Evolutionary conservation across 2,797 vertebrate species (phyloP), one percentile per base, ranked within the genome.

Genomic region (Semotilus atromaculatus): DNA sequence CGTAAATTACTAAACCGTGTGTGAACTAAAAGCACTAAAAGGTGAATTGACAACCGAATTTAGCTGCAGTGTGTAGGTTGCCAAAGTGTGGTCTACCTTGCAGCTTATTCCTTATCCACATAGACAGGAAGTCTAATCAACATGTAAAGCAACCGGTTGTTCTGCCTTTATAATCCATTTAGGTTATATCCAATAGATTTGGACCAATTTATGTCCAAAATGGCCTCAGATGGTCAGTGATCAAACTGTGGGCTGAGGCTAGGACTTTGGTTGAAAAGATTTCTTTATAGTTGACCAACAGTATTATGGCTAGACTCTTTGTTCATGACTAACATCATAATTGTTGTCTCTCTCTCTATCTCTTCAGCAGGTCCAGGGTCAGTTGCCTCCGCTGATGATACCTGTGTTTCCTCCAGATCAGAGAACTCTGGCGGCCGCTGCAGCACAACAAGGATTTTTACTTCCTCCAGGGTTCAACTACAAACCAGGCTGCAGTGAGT

Each of bases 401-500:
- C 98, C 98, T 0, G 97, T 99, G 89, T 99, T 99, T 90, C 98
- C 98, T 90, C 97, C 98, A 58, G 98, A 99, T 92, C 98, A 99
- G 91, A 96, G 98, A 94, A 97, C 98, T 38, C 93, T 99, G 93
- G 96, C 96, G 1, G 98, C 98, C 43, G 98, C 98, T 64, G 97
- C 98, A 7, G 98, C 98, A 85, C 98, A 99, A 93, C 98, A 99
- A 93, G 98, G 98, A 91, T 99, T 99, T 94, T 96, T 99, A 48
- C 96, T 99, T 93, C 98, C 98, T 89, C 96, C 98, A 34, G 97
- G 98, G 86, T 99, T 99, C 95, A 98, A 97, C 96, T 99, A 99
- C 94, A 99, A 99, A 92, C 97, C 98, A 43, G 98, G 98, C 94
- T 99, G 98, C 94, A 99, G 98, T 99, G 93, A 98, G 98, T 99